phyloP scores from a whole-genome alignment of 2,888 invertebrate genomes.

The Andrena marginata region DNA sequence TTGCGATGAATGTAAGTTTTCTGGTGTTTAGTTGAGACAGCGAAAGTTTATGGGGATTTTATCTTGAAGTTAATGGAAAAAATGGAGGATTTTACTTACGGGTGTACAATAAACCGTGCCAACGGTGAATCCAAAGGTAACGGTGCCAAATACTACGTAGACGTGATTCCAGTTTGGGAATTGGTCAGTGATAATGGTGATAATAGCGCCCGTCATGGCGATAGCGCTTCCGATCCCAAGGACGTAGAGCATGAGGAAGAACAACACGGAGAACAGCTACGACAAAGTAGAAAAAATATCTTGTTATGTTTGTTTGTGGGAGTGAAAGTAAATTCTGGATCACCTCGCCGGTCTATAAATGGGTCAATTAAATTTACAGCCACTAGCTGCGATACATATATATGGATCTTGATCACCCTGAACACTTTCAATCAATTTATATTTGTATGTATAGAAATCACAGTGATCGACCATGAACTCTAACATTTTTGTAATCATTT shows the following conservation, averaged over 20 bases:
- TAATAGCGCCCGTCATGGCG: slow-evolving; percentile 84
- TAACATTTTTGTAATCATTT: too few relatives aligned
- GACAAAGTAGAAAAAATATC: background rate
- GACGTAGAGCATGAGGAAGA: slow-evolving; percentile 86
- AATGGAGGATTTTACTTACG: slow-evolving; percentile 72
- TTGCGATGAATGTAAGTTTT: too few relatives aligned
- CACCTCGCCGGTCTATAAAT: slow-evolving; percentile 21
- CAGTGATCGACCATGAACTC: too few relatives aligned
- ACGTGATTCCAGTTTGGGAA: slow-evolving; percentile 83
- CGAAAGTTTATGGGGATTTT: too few relatives aligned
- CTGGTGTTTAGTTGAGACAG: too few relatives aligned
- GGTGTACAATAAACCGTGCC: slow-evolving; percentile 85
- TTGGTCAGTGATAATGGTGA: slow-evolving; percentile 85
- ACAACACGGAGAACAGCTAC: slow-evolving; percentile 86
- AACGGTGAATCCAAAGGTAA: slow-evolving; percentile 82
- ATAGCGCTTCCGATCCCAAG: slow-evolving; percentile 86
- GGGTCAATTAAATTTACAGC: background rate
- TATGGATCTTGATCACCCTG: slow-evolving; percentile 1
- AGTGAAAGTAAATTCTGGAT: slow-evolving; percentile 26
- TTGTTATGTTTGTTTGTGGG: background rate
- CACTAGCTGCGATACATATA: background rate
- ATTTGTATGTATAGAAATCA: too few relatives aligned
- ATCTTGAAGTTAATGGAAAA: background rate
- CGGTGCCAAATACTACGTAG: slow-evolving; percentile 82
- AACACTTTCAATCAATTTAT: background rate